Evolutionary conservation across 2,888 invertebrate genomes (phyloP).

Genomic region (Megastigmus dorsalis): DNA sequence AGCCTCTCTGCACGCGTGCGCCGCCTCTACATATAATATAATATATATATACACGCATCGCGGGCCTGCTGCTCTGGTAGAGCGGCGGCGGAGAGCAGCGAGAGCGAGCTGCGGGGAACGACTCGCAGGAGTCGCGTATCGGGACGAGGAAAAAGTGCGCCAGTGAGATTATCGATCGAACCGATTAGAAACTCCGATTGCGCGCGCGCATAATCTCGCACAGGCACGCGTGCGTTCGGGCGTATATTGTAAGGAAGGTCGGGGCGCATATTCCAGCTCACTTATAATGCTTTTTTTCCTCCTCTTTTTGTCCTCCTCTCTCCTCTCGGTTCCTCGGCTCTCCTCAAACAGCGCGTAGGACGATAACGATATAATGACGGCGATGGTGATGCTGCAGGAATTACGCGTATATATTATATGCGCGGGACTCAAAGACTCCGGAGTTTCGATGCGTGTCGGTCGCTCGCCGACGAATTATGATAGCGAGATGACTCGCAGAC

Average conservation of each 20-base stretch:
- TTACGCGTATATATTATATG: no score
- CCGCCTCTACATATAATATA: not conserved
- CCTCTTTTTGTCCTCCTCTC: not conserved
- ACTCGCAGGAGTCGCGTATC: no score
- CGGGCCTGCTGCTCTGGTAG: no score
- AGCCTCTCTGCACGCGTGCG: not conserved
- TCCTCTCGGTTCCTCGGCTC: not conserved
- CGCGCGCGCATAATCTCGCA: not conserved
- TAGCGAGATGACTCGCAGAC: not conserved
- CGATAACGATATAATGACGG: not conserved
- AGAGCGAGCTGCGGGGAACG: constrained; percentile 15
- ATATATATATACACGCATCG: no score
- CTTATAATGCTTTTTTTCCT: no score
- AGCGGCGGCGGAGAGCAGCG: not conserved
- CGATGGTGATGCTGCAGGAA: not conserved
- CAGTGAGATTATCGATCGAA: constrained; percentile 24
- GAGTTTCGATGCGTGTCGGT: no score
- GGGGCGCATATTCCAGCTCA: no score
- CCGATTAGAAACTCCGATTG: constrained; percentile 35
- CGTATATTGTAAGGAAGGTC: no score
- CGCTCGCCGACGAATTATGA: no score
- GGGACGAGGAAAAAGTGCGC: constrained; percentile 19
- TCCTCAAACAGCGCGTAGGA: not conserved
- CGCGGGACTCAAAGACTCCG: no score
- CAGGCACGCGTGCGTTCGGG: no score